Percentiles rank a stretch among this genome's conserved stretches.
phyloP scores from a whole-genome alignment of 2,888 invertebrate genomes.

The Rhagophthalmus giganteus region DNA sequence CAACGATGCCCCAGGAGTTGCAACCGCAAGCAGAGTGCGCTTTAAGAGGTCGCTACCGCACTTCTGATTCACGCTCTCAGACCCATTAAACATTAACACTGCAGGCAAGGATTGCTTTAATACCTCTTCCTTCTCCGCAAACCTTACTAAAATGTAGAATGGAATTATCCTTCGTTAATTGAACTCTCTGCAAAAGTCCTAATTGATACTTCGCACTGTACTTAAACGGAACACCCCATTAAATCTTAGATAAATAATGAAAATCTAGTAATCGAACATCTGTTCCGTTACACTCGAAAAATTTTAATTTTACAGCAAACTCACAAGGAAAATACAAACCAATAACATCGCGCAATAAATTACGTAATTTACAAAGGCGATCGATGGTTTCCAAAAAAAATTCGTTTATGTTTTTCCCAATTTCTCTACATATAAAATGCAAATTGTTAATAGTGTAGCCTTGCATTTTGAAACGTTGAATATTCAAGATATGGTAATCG shows the following conservation, averaged over 20 bases:
- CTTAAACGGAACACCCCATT: slow-evolving; percentile 15
- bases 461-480: slow-evolving; percentile 18
- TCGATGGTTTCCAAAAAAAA: no score
- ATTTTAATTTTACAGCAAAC: background rate
- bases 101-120: slow-evolving; percentile 50
- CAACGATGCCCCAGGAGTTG: slow-evolving; percentile 32
- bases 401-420: no score
- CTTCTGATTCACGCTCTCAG: slow-evolving; percentile 51
- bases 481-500: slow-evolving; percentile 31
- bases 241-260: slow-evolving; percentile 12
- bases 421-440: background rate
- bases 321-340: no score
- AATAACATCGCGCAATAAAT: no score
- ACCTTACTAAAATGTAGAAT: slow-evolving; percentile 30
- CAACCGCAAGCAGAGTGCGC: slow-evolving; percentile 52
- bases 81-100: slow-evolving; percentile 56
- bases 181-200: slow-evolving; percentile 18
- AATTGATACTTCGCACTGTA: slow-evolving; percentile 15
- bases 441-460: slow-evolving; percentile 16
- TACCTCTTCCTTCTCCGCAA: slow-evolving; percentile 32
- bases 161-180: slow-evolving; percentile 28
- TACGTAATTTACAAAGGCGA: no score
- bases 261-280: background rate
- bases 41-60: slow-evolving; percentile 48
- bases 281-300: background rate